Evolutionary conservation across 2,113 vertebrate species (phyloP).

Genomic region (Syngnathus typhle): DNA sequence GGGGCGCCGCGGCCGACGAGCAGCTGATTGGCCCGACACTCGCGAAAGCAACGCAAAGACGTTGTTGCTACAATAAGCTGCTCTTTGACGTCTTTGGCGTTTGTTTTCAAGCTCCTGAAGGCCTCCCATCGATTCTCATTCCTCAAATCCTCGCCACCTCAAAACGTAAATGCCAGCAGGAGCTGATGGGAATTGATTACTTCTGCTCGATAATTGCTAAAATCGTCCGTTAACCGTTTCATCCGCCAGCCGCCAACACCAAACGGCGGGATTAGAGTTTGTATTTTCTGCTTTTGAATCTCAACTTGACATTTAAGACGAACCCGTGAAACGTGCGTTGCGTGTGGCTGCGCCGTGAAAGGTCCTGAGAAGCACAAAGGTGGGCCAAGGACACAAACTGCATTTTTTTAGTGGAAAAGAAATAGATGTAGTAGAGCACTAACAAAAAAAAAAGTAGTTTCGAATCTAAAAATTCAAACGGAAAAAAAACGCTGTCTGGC

Average conservation of each 20-base stretch:
- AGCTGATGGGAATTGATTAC: conserved; percentile 42
- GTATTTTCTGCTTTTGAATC: background rate
- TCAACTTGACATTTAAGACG: background rate
- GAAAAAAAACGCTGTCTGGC: too few relatives aligned
- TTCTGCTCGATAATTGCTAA: background rate
- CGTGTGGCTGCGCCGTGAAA: background rate
- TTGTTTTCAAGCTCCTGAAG: background rate
- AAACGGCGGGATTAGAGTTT: background rate
- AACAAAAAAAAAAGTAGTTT: too few relatives aligned
- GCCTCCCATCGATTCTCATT: conserved; percentile 1
- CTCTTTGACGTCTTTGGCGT: background rate
- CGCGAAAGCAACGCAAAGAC: background rate
- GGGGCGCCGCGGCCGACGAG: background rate
- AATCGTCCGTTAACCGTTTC: background rate
- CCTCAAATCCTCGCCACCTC: conserved; percentile 3
- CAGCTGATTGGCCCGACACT: background rate
- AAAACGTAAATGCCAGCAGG: conserved; percentile 25
- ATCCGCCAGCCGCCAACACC: background rate
- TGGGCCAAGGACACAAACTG: too few relatives aligned
- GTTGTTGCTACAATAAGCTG: background rate
- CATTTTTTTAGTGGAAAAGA: too few relatives aligned
- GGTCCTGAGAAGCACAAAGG: background rate
- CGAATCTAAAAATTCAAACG: too few relatives aligned
- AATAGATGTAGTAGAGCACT: too few relatives aligned
- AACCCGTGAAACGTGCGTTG: background rate